Evolutionary conservation across 2,888 invertebrate species (phyloP).

Genomic region (Sclerodermus sp.): DNA sequence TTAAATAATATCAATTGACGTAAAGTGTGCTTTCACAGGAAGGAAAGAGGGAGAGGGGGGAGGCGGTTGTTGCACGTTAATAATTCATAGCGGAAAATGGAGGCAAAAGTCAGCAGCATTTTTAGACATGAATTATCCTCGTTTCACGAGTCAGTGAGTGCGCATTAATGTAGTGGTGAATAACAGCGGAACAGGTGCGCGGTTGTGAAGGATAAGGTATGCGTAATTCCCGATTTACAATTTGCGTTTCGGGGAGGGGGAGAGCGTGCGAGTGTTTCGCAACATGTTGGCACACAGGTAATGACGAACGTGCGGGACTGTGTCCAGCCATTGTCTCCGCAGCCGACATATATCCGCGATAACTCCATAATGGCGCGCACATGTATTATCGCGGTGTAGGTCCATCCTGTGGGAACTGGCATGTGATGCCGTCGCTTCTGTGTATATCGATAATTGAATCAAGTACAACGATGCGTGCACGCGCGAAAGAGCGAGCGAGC

Average conservation of each 20-base stretch:
- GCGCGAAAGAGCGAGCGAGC: too few relatives aligned
- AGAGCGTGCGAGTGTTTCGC: conserved; percentile 17
- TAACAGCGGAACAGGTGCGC: conserved; percentile 8
- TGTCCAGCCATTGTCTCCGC: conserved; percentile 6
- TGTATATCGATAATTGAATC: conserved; percentile 18
- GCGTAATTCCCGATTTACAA: conserved; percentile 19
- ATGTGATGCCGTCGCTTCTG: conserved; percentile 20
- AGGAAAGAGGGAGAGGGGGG: too few relatives aligned
- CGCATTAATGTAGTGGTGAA: too few relatives aligned
- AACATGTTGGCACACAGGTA: conserved; percentile 20
- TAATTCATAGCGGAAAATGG: background rate
- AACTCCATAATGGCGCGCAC: background rate
- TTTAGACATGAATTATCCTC: background rate
- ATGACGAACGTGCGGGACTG: conserved; percentile 21
- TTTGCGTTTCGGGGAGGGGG: conserved; percentile 10
- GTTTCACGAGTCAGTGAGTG: too few relatives aligned
- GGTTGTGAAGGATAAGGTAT: background rate
- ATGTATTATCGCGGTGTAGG: conserved; percentile 1
- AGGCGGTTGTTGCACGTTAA: too few relatives aligned
- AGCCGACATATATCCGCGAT: background rate
- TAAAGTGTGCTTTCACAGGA: too few relatives aligned
- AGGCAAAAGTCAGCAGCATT: background rate
- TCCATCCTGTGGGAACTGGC: conserved; percentile 26
- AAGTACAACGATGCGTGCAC: conserved; percentile 7
- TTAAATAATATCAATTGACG: too few relatives aligned